Evolutionary conservation across 2,888 invertebrate genomes (phyloP).

Genomic region (Drosophila paucipuncta): DNA sequence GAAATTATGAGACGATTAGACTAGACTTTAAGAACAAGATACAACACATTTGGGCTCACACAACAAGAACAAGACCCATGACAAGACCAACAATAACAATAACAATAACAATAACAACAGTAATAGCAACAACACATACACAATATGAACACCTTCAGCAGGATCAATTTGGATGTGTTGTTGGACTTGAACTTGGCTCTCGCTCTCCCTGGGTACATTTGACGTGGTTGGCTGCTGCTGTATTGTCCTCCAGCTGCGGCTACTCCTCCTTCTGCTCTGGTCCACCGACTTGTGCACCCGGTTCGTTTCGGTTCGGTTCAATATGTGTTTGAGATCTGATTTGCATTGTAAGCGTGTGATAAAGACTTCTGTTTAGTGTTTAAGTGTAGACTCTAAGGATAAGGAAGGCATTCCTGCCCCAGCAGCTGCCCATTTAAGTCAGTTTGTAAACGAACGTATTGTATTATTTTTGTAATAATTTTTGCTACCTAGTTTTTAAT

Average conservation of each 20-base stretch:
- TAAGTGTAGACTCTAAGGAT: slow-evolving; percentile 61
- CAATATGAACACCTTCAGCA: slow-evolving; percentile 32
- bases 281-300: slow-evolving; percentile 77
- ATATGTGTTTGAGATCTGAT: slow-evolving; percentile 35
- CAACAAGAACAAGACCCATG: slow-evolving; percentile 48
- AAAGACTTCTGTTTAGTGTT: slow-evolving; percentile 73
- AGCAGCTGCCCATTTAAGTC: slow-evolving; percentile 72
- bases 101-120: slow-evolving; percentile 30
- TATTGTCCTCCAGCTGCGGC: slow-evolving; percentile 79
- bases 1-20: slow-evolving; percentile 55
- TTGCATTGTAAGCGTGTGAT: slow-evolving; percentile 73
- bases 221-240: slow-evolving; percentile 76
- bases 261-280: slow-evolving; percentile 78
- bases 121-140: slow-evolving; percentile 40
- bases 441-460: slow-evolving; percentile 80
- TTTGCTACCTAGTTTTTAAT: slow-evolving; percentile 71
- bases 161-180: slow-evolving; percentile 57
- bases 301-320: slow-evolving; percentile 46
- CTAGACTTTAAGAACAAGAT: slow-evolving; percentile 58
- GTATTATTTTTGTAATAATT: slow-evolving; percentile 77
- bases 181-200: slow-evolving; percentile 45
- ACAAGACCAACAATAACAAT: slow-evolving; percentile 25
- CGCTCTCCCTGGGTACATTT: slow-evolving; percentile 48
- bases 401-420: slow-evolving; percentile 33
- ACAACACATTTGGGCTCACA: slow-evolving; percentile 67